Evolutionary conservation across 2,113 vertebrate species (phyloP), one percentile per base, ranked within the genome.

Genomic region (Gila orcuttii): DNA sequence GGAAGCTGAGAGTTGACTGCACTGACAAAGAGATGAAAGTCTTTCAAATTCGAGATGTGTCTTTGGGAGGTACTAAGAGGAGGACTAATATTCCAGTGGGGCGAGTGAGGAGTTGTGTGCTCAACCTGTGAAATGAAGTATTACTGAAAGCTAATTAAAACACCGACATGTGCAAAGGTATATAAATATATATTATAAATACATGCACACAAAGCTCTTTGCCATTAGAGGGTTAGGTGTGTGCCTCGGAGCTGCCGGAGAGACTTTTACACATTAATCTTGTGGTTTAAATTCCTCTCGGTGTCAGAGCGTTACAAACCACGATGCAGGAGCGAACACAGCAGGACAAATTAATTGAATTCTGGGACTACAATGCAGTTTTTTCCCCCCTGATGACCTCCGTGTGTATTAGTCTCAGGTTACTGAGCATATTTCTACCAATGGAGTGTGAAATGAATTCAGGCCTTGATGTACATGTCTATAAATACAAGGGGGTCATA

Each of bases 381-480:
- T 78, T 62, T 82, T 25, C 31, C 2, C 36, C 12, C 55, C 15
- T 69, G 74, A 79, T 79, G 74, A 52, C 31, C 78, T 75, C 59
- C 42, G 33, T 68, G 28, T 86, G 52, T 77, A 82, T 83, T 71
- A 74, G 68, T 85, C 73, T 59, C 84, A 79, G 85, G 52, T 57
- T 79, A 77, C 84, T 86, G 87, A 79, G 55, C 74, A 86, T 50
- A 82, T 60, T 50, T 74, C 19, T 42, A 42, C 55, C 82, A 62
- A 66, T 66, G 45, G 80, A 79, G 75, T 84, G 87, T 86, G 84
- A 88, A 85, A 79, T 84, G 85, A 88, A 86, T 86, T 60, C 79
- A 25, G 69, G 23, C 60, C 33, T 73, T 71, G 47, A 57, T 79
- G 76, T 69, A 68, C 8, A 31, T 42, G 31, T 83, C 47, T 74